Evolutionary conservation across 1,140 invertebrate species (phyloP), one percentile per base, ranked within the genome.

Genomic region (Bombus turneri): DNA sequence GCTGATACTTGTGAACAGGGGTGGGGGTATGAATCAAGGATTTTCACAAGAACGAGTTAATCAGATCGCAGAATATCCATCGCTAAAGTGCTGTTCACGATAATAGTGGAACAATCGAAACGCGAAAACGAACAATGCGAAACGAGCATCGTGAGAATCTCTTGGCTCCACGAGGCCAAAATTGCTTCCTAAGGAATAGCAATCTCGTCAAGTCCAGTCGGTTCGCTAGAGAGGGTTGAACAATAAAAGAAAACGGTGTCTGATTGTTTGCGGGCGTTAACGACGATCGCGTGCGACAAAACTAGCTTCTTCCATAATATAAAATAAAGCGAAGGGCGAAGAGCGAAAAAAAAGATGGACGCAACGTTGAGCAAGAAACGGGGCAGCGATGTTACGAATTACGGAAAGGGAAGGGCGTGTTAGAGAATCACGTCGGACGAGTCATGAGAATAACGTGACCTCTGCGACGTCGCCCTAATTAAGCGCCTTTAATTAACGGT

Each of bases 401-500:
- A 25, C 4, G 18, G n/a, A 43, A 75, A 75, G 75, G 31, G 31
- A 37, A 75, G 34, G 31, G 31, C 22, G 47, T n/a, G 15, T 37
- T 47, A 10, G 43, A n/a, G 77, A 31, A 39, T 72, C 66, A 13
- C 39, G 39, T 31, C 43, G 53, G 1, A 59, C n/a, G 41, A 47
- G 39, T 22, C 74, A 83, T 88, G 77, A 77, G 80, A 87, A 86
- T 79, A 85, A 79, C 84, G 81, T 84, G 84, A 85, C 78, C 77
- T 53, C 18, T n/a, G 57, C 57, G 78, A 83, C 34, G 28, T 39
- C 47, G 59, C 64, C 75, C 81, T 86, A 88, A 88, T 88, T 87
- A 79, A 83, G 83, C 43, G 69, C 43, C 64, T 87, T 81, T 87
- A 87, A 88, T 88, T 87, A 88, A 64, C 66, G 37, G 37, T 72